A percentile compares a stretch with the other conserved stretches of the same genome.
These are phyloP conservation scores for Amphipyra berbera DNA, from an alignment of 2,888 invertebrate genomes.

Conservation along the genomic window DNA sequence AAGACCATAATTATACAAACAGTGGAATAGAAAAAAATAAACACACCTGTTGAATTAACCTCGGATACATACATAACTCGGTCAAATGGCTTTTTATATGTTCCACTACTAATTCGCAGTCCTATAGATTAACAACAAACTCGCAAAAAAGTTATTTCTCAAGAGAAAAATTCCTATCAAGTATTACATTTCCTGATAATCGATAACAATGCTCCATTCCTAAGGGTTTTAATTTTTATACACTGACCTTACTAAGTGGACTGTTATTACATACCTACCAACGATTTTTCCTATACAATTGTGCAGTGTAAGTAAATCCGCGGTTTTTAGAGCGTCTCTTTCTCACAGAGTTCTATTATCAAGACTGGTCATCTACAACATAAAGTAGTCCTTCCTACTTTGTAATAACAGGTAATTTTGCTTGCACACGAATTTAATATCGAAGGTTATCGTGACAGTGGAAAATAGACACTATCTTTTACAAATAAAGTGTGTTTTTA, in stretches of 20 bases:
- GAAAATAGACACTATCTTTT: slow-evolving; percentile 55
- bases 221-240: slow-evolving; percentile 56
- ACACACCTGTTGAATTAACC: slow-evolving; percentile 9
- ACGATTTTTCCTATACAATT: slow-evolving; percentile 54
- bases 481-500: slow-evolving; percentile 56
- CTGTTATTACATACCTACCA: slow-evolving; percentile 47
- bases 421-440: slow-evolving; percentile 22
- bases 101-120: background rate
- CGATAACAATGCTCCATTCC: slow-evolving; percentile 53
- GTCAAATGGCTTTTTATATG: slow-evolving; percentile 2
- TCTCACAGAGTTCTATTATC: slow-evolving; percentile 71
- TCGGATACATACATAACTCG: background rate
- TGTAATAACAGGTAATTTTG: slow-evolving; percentile 45
- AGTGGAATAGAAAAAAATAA: no score
- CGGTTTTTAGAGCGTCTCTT: slow-evolving; percentile 76
- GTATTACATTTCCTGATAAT: slow-evolving; percentile 38
- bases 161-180: slow-evolving; percentile 27
- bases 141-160: slow-evolving; percentile 33
- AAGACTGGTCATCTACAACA: slow-evolving; percentile 43
- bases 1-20: no score
- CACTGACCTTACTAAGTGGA: slow-evolving; percentile 52
- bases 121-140: slow-evolving; percentile 14
- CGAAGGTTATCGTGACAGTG: slow-evolving; percentile 30
- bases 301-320: slow-evolving; percentile 63
- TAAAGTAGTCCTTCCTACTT: slow-evolving; percentile 43